Conservation (phyloP, 2,888 invertebrate genomes). For the Sphaerophoria rueppellii region DNA sequence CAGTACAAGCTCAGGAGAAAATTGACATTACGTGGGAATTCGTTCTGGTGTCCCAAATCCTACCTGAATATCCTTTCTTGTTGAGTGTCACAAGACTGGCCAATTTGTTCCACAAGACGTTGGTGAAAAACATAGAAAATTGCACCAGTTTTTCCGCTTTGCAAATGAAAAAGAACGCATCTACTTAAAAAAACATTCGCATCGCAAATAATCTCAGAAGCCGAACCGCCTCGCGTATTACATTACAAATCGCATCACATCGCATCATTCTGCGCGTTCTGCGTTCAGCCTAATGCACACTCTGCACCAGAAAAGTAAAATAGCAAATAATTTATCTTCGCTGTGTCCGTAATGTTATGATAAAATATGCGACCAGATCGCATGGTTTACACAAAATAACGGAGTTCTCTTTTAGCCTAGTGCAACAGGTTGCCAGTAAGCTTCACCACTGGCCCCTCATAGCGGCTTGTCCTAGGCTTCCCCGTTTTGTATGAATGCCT, state of each 20-base stretch:
- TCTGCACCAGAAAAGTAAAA: slow-evolving; percentile 45
- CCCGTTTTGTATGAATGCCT: slow-evolving; percentile 37
- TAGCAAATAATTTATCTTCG: slow-evolving; percentile 67
- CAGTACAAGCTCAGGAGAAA: too few species aligned
- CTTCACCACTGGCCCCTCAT: slow-evolving; percentile 34
- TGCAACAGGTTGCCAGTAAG: slow-evolving; percentile 67
- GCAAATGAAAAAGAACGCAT: neutral
- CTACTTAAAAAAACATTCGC: slow-evolving; percentile 51
- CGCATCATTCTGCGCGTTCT: neutral
- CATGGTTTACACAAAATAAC: slow-evolving; percentile 71
- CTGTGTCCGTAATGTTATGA: slow-evolving; percentile 71
- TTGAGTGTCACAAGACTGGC: slow-evolving; percentile 23
- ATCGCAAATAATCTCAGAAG: slow-evolving; percentile 44
- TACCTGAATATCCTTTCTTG: slow-evolving; percentile 15
- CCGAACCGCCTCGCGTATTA: neutral
- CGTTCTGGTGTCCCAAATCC: slow-evolving; percentile 41
- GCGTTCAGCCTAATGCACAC: neutral
- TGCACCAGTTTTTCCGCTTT: neutral
- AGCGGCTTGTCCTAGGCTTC: slow-evolving; percentile 44
- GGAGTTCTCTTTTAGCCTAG: slow-evolving; percentile 71
- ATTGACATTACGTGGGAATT: slow-evolving; percentile 48
- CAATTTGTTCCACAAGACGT: slow-evolving; percentile 46
- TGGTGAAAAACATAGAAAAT: slow-evolving; percentile 33
- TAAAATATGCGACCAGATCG: slow-evolving; percentile 73
- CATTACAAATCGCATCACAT: neutral